Percentiles rank a stretch among this genome's conserved stretches.
phyloP scores from a whole-genome alignment of 92 coral and sea anemone species.

The Nematostella vectensis region DNA sequence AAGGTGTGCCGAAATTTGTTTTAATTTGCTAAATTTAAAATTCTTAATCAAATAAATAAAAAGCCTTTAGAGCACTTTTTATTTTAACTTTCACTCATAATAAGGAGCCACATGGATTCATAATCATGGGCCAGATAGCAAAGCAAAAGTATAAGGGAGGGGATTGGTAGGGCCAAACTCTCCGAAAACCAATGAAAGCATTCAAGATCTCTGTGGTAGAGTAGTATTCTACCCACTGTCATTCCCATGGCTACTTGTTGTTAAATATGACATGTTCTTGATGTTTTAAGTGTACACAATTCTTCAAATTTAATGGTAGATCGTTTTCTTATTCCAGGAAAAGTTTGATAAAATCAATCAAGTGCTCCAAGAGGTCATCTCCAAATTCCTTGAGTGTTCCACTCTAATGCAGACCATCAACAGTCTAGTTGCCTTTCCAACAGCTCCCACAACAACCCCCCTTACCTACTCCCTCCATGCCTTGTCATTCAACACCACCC shows the following conservation, averaged over 20 bases:
- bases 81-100: too few relatives aligned
- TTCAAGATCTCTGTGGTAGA: too few relatives aligned
- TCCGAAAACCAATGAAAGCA: too few relatives aligned
- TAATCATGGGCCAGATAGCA: too few relatives aligned
- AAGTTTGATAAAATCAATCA: constrained; percentile 9
- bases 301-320: too few relatives aligned
- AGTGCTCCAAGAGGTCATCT: constrained; percentile 7
- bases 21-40: not conserved
- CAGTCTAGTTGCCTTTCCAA: constrained; percentile 9
- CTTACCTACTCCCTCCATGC: constrained; percentile 2
- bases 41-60: not conserved
- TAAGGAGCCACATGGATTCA: too few relatives aligned
- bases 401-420: constrained; percentile 5
- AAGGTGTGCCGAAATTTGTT: constrained; percentile 12
- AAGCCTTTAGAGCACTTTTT: not conserved
- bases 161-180: too few relatives aligned
- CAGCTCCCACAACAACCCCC: constrained; percentile 9
- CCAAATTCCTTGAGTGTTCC: constrained; percentile 19
- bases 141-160: too few relatives aligned
- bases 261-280: too few relatives aligned
- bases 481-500: constrained; percentile 21
- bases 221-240: too few relatives aligned
- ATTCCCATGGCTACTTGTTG: too few relatives aligned
- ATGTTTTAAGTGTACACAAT: too few relatives aligned
- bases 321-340: constrained; percentile 9